Evolutionary conservation across 2,888 invertebrate genomes (phyloP).

Genomic region (Leptopilina syphax): DNA sequence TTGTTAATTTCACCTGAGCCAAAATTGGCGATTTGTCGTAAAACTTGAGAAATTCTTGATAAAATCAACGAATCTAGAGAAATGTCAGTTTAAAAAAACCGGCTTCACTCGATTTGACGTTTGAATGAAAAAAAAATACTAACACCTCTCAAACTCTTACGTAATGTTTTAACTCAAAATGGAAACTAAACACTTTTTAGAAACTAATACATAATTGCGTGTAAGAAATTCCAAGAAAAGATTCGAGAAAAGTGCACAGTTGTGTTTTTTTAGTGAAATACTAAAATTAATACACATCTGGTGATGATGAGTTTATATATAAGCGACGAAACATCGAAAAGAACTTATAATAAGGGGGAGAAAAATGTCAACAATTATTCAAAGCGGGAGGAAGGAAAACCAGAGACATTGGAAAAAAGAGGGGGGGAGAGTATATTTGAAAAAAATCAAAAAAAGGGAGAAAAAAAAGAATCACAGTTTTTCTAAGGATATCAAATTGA

Average conservation of each 20-base stretch:
- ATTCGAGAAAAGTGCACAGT: not conserved
- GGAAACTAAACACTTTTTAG: constrained; percentile 22
- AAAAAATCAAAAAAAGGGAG: no score
- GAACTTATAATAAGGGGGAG: not conserved
- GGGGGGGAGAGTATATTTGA: constrained; percentile 64
- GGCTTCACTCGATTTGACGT: constrained; percentile 13
- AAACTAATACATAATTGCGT: not conserved
- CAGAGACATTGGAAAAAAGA: constrained; percentile 23
- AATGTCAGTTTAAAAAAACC: constrained; percentile 1
- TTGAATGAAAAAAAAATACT: not conserved
- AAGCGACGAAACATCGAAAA: constrained; percentile 33
- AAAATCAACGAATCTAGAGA: not conserved
- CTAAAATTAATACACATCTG: constrained; percentile 8
- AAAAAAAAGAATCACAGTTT: no score
- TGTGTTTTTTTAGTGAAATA: constrained; percentile 1
- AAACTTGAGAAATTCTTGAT: constrained; percentile 5
- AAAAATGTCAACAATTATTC: no score
- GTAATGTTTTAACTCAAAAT: not conserved
- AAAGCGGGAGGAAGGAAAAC: not conserved
- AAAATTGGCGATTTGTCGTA: not conserved
- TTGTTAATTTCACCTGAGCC: not conserved
- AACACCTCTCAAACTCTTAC: constrained; percentile 7
- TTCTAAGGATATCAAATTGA: no score
- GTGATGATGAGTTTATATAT: not conserved
- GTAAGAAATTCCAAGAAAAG: not conserved